Conservation (phyloP, 2,888 invertebrate species). For the Drosophila emarginata region DNA sequence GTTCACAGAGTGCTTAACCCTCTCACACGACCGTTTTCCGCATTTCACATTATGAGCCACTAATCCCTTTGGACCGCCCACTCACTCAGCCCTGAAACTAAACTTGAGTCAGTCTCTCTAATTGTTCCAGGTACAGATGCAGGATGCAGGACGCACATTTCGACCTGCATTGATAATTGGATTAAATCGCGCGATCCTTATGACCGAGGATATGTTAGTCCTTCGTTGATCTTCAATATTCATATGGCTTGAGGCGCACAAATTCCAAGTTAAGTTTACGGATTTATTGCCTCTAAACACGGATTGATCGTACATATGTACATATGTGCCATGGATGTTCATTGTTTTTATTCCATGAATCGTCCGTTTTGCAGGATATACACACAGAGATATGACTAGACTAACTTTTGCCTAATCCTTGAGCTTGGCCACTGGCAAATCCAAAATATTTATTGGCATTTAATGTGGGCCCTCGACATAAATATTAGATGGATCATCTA, state of each 20-base stretch:
- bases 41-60: conserved; percentile 45
- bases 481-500: conserved; percentile 42
- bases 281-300: conserved; percentile 66
- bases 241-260: conserved; percentile 53
- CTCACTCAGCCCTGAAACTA: conserved; percentile 26
- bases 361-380: neutral
- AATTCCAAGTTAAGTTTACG: conserved; percentile 69
- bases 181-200: conserved; percentile 66
- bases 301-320: conserved; percentile 56
- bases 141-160: conserved; percentile 24
- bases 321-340: conserved; percentile 26
- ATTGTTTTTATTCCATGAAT: conserved; percentile 35
- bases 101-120: conserved; percentile 59
- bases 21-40: conserved; percentile 14
- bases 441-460: conserved; percentile 64
- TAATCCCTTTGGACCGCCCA: conserved; percentile 55
- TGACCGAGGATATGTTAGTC: conserved; percentile 49
- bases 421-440: conserved; percentile 53
- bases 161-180: conserved; percentile 67
- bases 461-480: conserved; percentile 52
- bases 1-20: conserved; percentile 1
- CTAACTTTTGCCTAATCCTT: conserved; percentile 66
- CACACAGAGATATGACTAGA: too few relatives aligned
- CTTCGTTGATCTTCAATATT: conserved; percentile 66
- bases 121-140: conserved; percentile 45